Base-by-base conservation (phyloP, 2,797 vertebrate species). In the Channa striata region DNA sequence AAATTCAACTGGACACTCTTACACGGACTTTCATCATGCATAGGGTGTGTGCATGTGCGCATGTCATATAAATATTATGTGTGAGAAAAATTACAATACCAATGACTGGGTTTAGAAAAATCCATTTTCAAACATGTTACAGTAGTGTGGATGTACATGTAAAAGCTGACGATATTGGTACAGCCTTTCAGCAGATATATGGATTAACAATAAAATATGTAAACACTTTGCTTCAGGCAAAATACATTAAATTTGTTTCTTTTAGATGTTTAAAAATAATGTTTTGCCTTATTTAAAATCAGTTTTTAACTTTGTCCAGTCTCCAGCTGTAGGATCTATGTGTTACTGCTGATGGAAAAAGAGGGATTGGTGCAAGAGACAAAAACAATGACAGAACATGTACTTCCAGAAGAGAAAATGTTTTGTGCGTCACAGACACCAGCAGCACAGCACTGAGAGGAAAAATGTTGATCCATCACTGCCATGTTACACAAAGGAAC, bases 381-480 rank as follows among this genome's bases (percentile, higher is more conserved):
- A 70, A 72, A 83, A 80, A 78, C 78, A 72, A 62, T 75, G 77
- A 81, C 70, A 83, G 81, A 76, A 81, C 74, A 72, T 74, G 81
- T 59, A 79, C 87, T 87, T 91, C 62, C 52, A 73, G 40, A 53
- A 33, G 42, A 49, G 58, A 90, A 80, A 80, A 74, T 25, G 51
- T 72, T 64, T 69, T 30, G 11, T 64, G 68, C 46, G 65, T 76
- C 80, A 84, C 50, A 84, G 51, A 80, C 54, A 77, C 58, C n/a
- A 17, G 23, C 16, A 17, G 54, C 39, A 68, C 42, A 78, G 62
- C n/a, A 47, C 16, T 2, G 52, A 57, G 65, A 69, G 58, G 51
- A 58, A 85, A 90, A 87, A 74, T 64, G 74, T 86, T 82, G 86
- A 90, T 91, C 80, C 81, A 89, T 91, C 90, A 89, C 71, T 83